These are phyloP conservation scores for Drosophila mettleri DNA, from an alignment of 2,888 invertebrate species.

Conservation along the genomic window DNA sequence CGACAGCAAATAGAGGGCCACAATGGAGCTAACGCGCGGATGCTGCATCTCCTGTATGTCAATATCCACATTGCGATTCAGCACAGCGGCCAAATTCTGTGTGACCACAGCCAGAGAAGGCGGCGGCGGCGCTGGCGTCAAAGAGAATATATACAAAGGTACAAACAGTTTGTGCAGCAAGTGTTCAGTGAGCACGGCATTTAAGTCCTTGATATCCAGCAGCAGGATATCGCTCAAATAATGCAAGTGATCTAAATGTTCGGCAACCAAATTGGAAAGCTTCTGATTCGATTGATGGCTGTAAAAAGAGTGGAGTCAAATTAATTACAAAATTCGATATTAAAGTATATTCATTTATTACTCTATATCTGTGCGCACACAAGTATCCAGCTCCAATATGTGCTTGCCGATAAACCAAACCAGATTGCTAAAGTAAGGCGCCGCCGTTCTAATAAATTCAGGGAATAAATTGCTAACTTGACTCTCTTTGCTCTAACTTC, in stretches of 20 bases:
- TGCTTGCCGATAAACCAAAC: conserved; percentile 99
- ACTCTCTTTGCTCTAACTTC: conserved; percentile 21
- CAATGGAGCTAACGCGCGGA: conserved; percentile 94
- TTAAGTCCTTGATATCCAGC: conserved; percentile 95
- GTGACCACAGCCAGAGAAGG: conserved; percentile 87
- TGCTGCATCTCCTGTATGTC: conserved; percentile 87
- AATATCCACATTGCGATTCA: conserved; percentile 87
- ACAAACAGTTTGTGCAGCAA: conserved; percentile 96
- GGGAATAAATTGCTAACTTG: not conserved
- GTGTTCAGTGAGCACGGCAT: conserved; percentile 97
- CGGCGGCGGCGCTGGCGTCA: conserved; percentile 87
- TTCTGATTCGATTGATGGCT: conserved; percentile 96
- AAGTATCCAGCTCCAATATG: conserved; percentile 96
- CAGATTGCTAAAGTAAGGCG: conserved; percentile 98
- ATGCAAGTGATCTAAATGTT: conserved; percentile 98
- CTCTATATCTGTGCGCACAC: conserved; percentile 98
- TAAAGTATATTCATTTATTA: conserved; percentile 85
- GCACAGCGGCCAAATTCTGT: conserved; percentile 88
- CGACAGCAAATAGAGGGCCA: conserved; percentile 95
- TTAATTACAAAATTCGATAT: not conserved
- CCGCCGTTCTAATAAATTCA: conserved; percentile 90
- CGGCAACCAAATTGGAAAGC: conserved; percentile 96
- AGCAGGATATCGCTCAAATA: conserved; percentile 98
- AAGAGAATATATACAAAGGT: conserved; percentile 96
- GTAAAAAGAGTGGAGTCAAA: conserved; percentile 77